Evolutionary conservation across 2,113 vertebrate species (phyloP), one percentile per base, ranked within the genome.

Genomic region (Amblyopsis rosae): DNA sequence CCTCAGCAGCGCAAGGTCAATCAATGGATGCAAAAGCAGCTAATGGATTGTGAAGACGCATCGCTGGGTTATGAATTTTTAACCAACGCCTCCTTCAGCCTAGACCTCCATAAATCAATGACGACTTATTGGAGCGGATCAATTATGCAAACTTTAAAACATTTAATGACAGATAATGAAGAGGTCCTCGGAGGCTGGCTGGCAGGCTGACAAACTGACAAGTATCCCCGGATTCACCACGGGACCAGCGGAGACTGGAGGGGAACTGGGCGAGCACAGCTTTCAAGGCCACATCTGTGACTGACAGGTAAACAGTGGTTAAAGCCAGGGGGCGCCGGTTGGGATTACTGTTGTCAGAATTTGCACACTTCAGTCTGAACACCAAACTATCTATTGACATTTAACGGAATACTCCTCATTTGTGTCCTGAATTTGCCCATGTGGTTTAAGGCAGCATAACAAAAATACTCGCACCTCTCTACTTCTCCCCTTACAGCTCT

Each of bases 111-210:
- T 98, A 95, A 99, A 98, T 99, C 98, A 98, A 97, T 97, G 93
- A 96, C 93, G 94, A 95, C 94, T 98, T 96, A 97, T 97, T 96
- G 94, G 93, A 84, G 91, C 89, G 82, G 94, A 99, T 99, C 97
- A 99, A 98, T 98, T 97, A 97, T 98, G 96, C 95, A 98, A 96
- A 98, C 95, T 96, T 95, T 93, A 96, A 97, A 98, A 96, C 96
- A 98, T 95, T 98, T 98, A 98, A 98, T 98, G 94, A 98, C 95
- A 97, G 93, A 94, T 96, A 97, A 98, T 98, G 94, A 98, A 96
- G 90, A 92, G 89, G 90, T 91, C 96, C 94, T 94, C 32, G 58
- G 95, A 90, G 95, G 75, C 45, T 1, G 75, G 90, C 88, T 71
- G 66, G 72, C 26, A 26, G 26, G 26, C 26, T 26, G 26, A 26